A percentile compares a stretch with the other conserved stretches of the same genome.
Conservation (phyloP, 53 echinoderm and acorn worm species). For the Henricia sp. region DNA sequence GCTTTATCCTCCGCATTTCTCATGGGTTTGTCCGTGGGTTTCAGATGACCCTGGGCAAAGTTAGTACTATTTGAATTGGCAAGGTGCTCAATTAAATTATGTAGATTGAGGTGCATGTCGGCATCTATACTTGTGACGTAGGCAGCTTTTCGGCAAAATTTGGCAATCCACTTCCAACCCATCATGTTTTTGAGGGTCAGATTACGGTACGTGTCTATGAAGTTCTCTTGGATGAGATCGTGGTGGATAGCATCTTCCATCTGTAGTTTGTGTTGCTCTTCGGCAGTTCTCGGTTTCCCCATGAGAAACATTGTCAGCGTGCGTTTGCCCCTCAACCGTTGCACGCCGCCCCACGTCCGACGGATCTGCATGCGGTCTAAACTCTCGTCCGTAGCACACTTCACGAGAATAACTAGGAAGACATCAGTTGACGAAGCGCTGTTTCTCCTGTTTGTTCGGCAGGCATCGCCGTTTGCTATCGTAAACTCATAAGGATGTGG, state of each 20-base stretch:
- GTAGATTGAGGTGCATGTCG: constrained; percentile 53
- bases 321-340: constrained; percentile 6
- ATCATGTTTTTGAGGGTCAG: constrained; percentile 57
- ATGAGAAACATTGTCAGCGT: constrained; percentile 53
- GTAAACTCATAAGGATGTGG: constrained; percentile 44
- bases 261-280: constrained; percentile 13
- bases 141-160: constrained; percentile 10
- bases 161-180: constrained; percentile 54
- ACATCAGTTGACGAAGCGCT: not conserved
- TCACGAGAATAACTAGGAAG: constrained; percentile 41
- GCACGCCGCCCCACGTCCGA: constrained; percentile 56
- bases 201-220: constrained; percentile 50
- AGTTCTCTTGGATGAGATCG: constrained; percentile 62
- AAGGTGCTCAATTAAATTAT: constrained; percentile 24
- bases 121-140: constrained; percentile 49
- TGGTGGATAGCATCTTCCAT: constrained; percentile 59
- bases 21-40: constrained; percentile 55
- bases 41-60: constrained; percentile 47
- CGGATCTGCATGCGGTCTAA: constrained; percentile 55
- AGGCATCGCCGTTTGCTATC: constrained; percentile 29
- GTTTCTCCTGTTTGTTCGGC: not conserved
- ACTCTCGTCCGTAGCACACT: constrained; percentile 32
- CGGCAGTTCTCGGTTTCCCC: not conserved
- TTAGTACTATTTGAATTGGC: constrained; percentile 24
- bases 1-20: constrained; percentile 30